Evolutionary conservation across 2,888 invertebrate species (phyloP), one percentile per base, ranked within the genome.

Genomic region (Balanococcus diminutus): DNA sequence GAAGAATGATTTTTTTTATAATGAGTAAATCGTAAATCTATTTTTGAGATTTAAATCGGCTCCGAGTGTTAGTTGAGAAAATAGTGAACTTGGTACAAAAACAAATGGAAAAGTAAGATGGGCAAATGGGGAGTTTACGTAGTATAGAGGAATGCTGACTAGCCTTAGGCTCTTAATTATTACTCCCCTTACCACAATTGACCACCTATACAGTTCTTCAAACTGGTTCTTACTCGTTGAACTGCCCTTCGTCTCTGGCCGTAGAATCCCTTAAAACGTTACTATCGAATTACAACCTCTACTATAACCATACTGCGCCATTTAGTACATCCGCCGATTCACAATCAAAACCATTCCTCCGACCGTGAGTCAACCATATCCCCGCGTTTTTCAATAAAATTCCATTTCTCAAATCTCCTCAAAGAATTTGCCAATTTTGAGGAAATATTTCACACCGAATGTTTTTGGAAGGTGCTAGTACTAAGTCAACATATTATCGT

Each of bases 111-210:
- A 51, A 56, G 25, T 14, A 28, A 67, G 67, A 67, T 46, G 51
- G 51, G 46, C 19, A 82, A 82, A 51, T n/a, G 28, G 31, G 82
- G 25, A 51, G 82, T 82, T 82, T 82, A 82, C 28, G 28, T 51
- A 51, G 82, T 51, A 19, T 51, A 82, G 82, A 51, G 83, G 83
- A 83, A 83, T 83, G 83, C 32, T 31, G 83, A 83, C 46, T 83
- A 56, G 83, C 83, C 56, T 32, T 2, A 56, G 32, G 83, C 46
- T 32, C 56, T 81, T 61, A 83, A 83, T 83, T 83, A 83, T 56
- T 56, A 83, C 83, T 83, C 56, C 83, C 83, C 51, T 42, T 51
- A 16, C 39, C 39, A 39, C 22, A 14, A 82, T 25, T 82, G 82
- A 82, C 82, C 82, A 82, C 82, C 51, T 51, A 51, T 82, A 82